Percentiles rank a stretch among this genome's conserved stretches.
phyloP scores from a whole-genome alignment of 2,113 vertebrate species.

The Pterocles orientalis region DNA sequence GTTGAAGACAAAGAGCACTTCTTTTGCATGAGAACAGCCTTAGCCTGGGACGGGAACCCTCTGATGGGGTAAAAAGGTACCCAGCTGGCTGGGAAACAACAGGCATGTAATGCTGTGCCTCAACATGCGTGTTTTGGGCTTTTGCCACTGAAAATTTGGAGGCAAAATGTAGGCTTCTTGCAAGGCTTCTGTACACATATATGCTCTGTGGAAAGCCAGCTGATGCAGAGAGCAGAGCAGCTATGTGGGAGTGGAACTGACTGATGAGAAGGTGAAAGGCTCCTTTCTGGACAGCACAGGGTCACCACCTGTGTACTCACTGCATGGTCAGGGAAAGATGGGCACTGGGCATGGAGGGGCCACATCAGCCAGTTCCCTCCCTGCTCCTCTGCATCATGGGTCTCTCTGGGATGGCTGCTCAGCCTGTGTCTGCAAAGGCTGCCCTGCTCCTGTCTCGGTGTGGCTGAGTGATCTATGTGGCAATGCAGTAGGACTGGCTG shows the following conservation, averaged over 20 bases:
- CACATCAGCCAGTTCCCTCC: background rate
- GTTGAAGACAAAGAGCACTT: slow-evolving; percentile 3
- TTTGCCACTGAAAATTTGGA: background rate
- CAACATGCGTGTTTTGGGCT: background rate
- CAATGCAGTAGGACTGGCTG: background rate
- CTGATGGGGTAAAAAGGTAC: background rate
- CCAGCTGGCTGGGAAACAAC: background rate
- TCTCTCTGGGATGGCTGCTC: background rate
- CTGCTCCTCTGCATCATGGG: background rate
- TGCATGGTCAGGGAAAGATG: rapidly evolving
- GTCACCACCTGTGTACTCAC: background rate
- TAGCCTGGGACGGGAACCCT: background rate
- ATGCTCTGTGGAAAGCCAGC: background rate
- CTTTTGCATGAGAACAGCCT: background rate
- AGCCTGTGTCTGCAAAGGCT: background rate
- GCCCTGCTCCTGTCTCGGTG: background rate
- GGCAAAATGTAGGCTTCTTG: background rate
- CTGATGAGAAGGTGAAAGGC: background rate
- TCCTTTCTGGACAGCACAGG: background rate
- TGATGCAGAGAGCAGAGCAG: background rate
- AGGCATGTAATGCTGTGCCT: rapidly evolving
- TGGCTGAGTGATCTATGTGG: background rate
- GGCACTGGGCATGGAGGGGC: background rate
- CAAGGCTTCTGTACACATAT: background rate
- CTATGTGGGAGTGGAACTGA: background rate